phyloP scores from a whole-genome alignment of 2,113 vertebrate species.

The Grallaria varia region DNA sequence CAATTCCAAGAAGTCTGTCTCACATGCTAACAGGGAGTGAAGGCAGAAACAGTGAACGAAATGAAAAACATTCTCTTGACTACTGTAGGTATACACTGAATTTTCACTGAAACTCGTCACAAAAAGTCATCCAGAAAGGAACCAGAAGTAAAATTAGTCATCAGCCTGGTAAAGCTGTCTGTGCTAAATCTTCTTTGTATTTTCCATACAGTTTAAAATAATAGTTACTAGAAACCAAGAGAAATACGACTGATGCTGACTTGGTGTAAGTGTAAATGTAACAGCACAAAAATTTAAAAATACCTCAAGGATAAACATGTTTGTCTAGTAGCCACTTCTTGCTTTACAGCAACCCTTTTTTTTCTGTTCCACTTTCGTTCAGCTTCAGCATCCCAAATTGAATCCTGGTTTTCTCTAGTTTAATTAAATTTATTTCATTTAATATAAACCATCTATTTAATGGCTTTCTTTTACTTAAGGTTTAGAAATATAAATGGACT shows the following conservation, averaged over 20 bases:
- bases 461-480: not conserved
- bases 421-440: not conserved
- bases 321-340: slow-evolving; percentile 17
- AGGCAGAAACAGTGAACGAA: not conserved
- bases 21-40: not conserved
- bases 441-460: not conserved
- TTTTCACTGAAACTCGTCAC: not conserved
- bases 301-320: slow-evolving; percentile 5
- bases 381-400: not conserved
- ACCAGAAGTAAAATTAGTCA: slow-evolving; percentile 41
- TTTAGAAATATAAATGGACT: not conserved
- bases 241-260: not conserved
- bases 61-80: not conserved
- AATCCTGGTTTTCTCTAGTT: not conserved
- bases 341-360: not conserved
- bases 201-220: not conserved
- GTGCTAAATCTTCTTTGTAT: not conserved
- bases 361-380: not conserved
- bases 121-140: not conserved
- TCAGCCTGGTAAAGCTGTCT: not conserved
- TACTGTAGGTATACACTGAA: not conserved
- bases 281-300: not conserved
- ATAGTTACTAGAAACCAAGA: not conserved
- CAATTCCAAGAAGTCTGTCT: not conserved
- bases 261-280: not conserved